Evolutionary conservation across 64 coral and sea anemone genomes (phyloP).

Genomic region (Porites australiensis): DNA sequence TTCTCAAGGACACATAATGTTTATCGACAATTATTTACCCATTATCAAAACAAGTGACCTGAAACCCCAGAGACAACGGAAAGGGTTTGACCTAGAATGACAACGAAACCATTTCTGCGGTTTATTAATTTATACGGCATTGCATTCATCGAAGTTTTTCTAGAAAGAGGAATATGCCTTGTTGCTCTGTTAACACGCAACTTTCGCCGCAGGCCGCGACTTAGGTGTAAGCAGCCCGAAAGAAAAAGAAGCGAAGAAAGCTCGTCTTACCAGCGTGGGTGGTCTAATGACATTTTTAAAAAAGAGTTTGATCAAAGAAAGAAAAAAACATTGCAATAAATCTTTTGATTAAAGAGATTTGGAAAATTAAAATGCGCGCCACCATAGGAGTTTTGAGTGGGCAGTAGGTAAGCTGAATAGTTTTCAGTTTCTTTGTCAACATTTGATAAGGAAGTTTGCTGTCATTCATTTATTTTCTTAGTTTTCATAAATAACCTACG

Average conservation of each 20-base stretch:
- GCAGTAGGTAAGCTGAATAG: not conserved
- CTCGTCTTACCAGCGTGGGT: too few relatives aligned
- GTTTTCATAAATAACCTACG: not conserved
- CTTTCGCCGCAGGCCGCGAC: too few relatives aligned
- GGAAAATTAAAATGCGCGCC: not conserved
- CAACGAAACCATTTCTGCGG: slow-evolving; percentile 8
- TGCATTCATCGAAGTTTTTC: not conserved
- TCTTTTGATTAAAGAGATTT: not conserved
- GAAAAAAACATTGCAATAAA: too few relatives aligned
- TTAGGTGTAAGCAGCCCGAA: too few relatives aligned
- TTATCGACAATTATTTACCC: slow-evolving; percentile 32
- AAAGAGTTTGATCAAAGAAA: too few relatives aligned
- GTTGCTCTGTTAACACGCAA: not conserved
- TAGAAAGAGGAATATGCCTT: not conserved
- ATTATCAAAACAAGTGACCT: not conserved
- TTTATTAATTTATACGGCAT: not conserved
- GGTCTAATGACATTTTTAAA: too few relatives aligned
- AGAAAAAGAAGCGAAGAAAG: too few relatives aligned
- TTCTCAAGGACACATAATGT: slow-evolving; percentile 22
- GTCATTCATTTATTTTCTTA: not conserved
- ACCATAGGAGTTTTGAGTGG: not conserved
- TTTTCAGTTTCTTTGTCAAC: not conserved
- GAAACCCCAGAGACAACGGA: not conserved
- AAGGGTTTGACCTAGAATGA: slow-evolving; percentile 21
- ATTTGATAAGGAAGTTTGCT: not conserved